Conservation (phyloP, 2,113 vertebrate genomes). For the Perca fluviatilis region DNA sequence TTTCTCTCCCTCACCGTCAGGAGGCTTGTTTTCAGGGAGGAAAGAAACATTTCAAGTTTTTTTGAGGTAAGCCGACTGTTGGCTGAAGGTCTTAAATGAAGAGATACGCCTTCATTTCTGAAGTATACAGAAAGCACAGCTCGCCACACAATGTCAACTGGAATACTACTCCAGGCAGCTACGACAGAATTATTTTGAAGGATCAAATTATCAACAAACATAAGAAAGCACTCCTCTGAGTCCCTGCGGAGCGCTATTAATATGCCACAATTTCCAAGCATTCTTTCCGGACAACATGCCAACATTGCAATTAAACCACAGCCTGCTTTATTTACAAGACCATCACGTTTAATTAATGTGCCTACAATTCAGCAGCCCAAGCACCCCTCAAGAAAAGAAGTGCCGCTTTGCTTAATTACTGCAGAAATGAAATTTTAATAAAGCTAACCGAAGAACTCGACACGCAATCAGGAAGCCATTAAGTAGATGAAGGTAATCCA, state of each 20-base stretch:
- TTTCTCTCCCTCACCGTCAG: conserved; percentile 60
- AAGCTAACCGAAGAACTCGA: conserved; percentile 79
- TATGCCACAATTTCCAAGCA: conserved; percentile 55
- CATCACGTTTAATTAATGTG: conserved; percentile 79
- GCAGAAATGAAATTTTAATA: conserved; percentile 81
- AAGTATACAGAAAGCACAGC: conserved; percentile 22
- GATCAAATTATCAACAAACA: conserved; percentile 69
- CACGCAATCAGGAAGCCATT: conserved; percentile 80
- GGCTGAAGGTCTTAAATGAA: conserved; percentile 40
- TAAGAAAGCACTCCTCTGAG: conserved; percentile 46
- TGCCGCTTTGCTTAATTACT: conserved; percentile 80
- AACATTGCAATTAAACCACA: conserved; percentile 68
- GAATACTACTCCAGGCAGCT: conserved; percentile 28
- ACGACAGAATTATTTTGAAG: conserved; percentile 45
- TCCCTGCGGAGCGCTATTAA: conserved; percentile 51
- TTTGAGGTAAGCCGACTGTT: conserved; percentile 22
- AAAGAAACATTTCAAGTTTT: conserved; percentile 41
- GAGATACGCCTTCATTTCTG: conserved; percentile 13
- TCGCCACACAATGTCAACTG: conserved; percentile 16
- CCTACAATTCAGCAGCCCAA: conserved; percentile 71
- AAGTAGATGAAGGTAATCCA: conserved; percentile 80
- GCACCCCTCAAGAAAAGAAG: conserved; percentile 73
- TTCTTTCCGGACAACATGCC: conserved; percentile 69
- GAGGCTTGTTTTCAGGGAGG: conserved; percentile 51
- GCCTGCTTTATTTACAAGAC: conserved; percentile 79